These are phyloP conservation scores for Micrasema minimum DNA, from an alignment of 1,140 invertebrate species.

Conservation along the genomic window DNA sequence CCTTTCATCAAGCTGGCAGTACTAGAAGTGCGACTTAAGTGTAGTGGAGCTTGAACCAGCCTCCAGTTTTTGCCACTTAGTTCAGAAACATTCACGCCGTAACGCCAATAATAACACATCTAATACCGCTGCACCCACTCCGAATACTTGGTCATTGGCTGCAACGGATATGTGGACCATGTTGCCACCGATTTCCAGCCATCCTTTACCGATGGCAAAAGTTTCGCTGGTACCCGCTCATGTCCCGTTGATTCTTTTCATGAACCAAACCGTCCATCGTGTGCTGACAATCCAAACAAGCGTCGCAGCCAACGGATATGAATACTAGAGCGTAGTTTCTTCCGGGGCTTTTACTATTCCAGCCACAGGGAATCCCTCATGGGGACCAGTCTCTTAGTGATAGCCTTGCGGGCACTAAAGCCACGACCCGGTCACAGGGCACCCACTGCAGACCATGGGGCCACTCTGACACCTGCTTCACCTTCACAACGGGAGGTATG, in stretches of 20 bases:
- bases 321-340: constrained; percentile 76
- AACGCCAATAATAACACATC: constrained; percentile 82
- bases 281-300: constrained; percentile 89
- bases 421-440: constrained; percentile 81
- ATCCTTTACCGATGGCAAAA: constrained; percentile 78
- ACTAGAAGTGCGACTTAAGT: constrained; percentile 82
- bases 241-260: constrained; percentile 83
- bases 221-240: constrained; percentile 76
- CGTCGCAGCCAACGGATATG: constrained; percentile 84
- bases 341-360: constrained; percentile 78
- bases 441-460: constrained; percentile 88
- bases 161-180: constrained; percentile 86
- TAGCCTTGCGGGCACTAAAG: constrained; percentile 81
- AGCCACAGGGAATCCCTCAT: constrained; percentile 84
- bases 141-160: constrained; percentile 83
- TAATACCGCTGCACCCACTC: constrained; percentile 72
- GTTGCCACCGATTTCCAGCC: constrained; percentile 87
- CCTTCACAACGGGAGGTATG: constrained; percentile 79
- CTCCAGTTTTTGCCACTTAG: constrained; percentile 90
- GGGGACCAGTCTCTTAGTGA: constrained; percentile 78
- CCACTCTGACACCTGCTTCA: constrained; percentile 85
- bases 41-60: constrained; percentile 77
- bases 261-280: constrained; percentile 90
- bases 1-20: constrained; percentile 68
- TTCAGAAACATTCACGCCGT: constrained; percentile 79